Percentiles rank a stretch among this genome's conserved stretches.
phyloP scores from a whole-genome alignment of 2,113 vertebrate genomes.

The Aphyosemion australe region DNA sequence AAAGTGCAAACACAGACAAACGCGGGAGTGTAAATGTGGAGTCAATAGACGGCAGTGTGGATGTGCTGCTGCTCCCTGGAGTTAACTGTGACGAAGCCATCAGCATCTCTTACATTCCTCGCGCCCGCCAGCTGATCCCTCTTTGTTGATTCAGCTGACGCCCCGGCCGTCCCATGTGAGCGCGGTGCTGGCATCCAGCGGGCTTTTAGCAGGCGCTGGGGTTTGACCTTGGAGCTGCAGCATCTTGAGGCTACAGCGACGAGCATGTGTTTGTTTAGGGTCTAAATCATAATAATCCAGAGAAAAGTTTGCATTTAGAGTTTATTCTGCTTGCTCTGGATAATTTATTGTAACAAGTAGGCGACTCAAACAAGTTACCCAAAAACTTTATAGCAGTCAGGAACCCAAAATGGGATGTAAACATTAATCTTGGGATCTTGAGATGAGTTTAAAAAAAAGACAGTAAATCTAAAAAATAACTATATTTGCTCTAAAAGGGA shows the following conservation, averaged over 20 bases:
- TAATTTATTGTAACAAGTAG: background rate
- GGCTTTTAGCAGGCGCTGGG: conserved; percentile 33
- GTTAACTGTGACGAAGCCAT: conserved; percentile 41
- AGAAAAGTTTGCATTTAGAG: background rate
- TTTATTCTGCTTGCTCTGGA: background rate
- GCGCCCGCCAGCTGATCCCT: conserved; percentile 63
- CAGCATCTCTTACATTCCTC: conserved; percentile 63
- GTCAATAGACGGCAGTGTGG: conserved; percentile 43
- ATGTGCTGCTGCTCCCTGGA: conserved; percentile 28
- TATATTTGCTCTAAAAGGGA: too few species aligned
- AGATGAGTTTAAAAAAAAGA: too few species aligned
- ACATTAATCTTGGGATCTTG: too few species aligned
- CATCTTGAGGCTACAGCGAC: conserved; percentile 53
- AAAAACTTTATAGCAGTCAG: background rate
- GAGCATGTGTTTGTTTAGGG: conserved; percentile 24
- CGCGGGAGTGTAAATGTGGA: conserved; percentile 57
- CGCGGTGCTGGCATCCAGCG: conserved; percentile 52
- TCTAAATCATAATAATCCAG: conserved; percentile 26
- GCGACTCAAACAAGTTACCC: too few species aligned
- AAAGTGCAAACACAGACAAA: conserved; percentile 59
- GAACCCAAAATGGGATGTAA: background rate
- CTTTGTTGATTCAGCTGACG: conserved; percentile 77
- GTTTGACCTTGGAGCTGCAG: conserved; percentile 71
- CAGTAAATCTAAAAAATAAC: too few species aligned
- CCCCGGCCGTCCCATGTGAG: conserved; percentile 46